Base-by-base conservation (phyloP, 2,888 invertebrate species). In the Campopleginae sp. region DNA sequence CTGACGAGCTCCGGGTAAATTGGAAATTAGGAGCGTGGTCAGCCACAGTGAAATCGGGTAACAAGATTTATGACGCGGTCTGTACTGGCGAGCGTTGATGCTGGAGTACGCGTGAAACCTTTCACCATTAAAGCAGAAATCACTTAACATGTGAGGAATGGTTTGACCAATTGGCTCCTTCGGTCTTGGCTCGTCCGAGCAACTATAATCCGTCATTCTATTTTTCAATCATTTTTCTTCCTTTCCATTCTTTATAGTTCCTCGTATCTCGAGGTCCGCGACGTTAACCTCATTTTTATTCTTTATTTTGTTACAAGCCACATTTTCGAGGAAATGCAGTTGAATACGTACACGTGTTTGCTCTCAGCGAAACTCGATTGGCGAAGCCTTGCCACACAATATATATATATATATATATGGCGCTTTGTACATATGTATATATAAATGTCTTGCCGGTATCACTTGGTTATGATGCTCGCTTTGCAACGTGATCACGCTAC, bases 81-180 rank as follows among this genome's bases (percentile, higher is more conserved):
- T 38, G 63, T 42, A 44, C 42, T 17, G 12, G 48, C 19, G 51
- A 31, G 42, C 27, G 58, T 58, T 72, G 38, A 23, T 42, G 27
- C 42, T 33, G 38, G 17, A 14, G 38, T 66, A 31, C 42, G 54
- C 38, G 71, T 38, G 76, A 58, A 84, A 61, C 38, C 80, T 84
- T 80, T 72, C 76, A 72, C 66, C 84, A 58, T 84, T 66, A 77
- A 84, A 77, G 72, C 42, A 58, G 31, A 68, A 84, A 80, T 84
- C 71, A 27, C 70, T 71, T 71, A 51, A 71, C 51, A 65, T 31
- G 38, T 38, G 65, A 48, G 58, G 38, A 66, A 66, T 19, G 46
- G 46, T 66, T 76, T 71, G 65, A 80, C 71, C 71, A 70, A 76
- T 80, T 70, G 12, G 17, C 44, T 19, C 46, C 58, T 51, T 65